These are phyloP conservation scores for Corydoras maculifer DNA, from an alignment of 2,113 vertebrate genomes.

Conservation along the genomic window DNA sequence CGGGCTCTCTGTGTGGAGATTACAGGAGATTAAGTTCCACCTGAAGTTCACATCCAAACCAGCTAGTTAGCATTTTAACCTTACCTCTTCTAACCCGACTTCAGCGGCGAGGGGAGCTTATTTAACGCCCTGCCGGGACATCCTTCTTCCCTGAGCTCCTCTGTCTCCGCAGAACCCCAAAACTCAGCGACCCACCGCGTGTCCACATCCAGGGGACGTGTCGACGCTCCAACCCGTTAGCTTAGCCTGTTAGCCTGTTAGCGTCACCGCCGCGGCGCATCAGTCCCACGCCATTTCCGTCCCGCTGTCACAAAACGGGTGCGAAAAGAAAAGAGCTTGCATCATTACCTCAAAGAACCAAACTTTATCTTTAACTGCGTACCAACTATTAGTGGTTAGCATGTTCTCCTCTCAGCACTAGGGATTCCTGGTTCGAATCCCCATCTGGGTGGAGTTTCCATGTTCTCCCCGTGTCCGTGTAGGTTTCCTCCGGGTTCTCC, in stretches of 20 bases:
- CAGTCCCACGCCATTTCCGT: conserved; percentile 54
- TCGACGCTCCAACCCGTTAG: conserved; percentile 42
- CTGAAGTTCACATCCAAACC: conserved; percentile 3
- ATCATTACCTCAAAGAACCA: background rate
- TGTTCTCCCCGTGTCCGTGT: no score
- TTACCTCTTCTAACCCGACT: conserved; percentile 49
- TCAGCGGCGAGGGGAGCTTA: background rate
- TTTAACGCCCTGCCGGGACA: conserved; percentile 37
- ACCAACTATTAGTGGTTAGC: background rate
- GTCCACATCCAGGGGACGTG: conserved; percentile 33
- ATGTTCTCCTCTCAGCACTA: no score
- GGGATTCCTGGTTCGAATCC: no score
- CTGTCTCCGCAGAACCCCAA: background rate
- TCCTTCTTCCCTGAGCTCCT: conserved; percentile 27
- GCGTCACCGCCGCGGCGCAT: conserved; percentile 25
- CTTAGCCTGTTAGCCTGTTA: conserved; percentile 15
- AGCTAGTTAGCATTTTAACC: conserved; percentile 8
- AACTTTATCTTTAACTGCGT: background rate
- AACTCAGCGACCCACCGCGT: background rate
- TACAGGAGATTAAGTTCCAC: conserved; percentile 47
- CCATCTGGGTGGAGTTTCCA: no score
- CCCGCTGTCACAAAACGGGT: background rate
- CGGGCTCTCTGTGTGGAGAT: conserved; percentile 44
- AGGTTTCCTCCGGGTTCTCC: no score
- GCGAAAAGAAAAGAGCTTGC: conserved; percentile 27